A percentile compares a stretch with the other conserved stretches of the same genome.
These are phyloP conservation scores for Willisornis vidua DNA, from an alignment of 2,113 vertebrate genomes.

Conservation along the genomic window DNA sequence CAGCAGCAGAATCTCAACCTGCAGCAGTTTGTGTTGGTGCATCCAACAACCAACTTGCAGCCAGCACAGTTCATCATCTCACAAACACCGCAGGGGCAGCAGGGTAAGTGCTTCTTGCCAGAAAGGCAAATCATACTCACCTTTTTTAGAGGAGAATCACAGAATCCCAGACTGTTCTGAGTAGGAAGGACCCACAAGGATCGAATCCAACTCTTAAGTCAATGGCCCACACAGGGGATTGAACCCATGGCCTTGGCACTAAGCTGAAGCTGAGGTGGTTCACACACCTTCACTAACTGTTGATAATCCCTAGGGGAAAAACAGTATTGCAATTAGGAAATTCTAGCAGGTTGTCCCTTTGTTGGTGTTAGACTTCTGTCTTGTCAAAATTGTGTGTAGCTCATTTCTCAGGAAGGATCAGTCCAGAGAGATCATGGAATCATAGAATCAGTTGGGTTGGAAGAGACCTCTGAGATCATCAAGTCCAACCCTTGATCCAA, in stretches of 20 bases:
- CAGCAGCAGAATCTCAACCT: slow-evolving; percentile 96
- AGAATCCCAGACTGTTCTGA: too few species aligned
- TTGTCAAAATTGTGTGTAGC: background rate
- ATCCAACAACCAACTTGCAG: slow-evolving; percentile 92
- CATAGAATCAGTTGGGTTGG: too few species aligned
- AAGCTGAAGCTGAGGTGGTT: background rate
- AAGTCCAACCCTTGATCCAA: too few species aligned
- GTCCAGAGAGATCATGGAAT: background rate
- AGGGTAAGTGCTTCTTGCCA: slow-evolving; percentile 79
- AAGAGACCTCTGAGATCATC: too few species aligned
- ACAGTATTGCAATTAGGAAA: background rate
- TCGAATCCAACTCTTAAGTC: too few species aligned
- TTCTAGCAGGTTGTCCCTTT: background rate
- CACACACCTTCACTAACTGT: background rate
- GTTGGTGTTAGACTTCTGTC: background rate
- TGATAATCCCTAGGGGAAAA: background rate
- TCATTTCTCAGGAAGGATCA: background rate
- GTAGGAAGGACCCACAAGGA: too few species aligned
- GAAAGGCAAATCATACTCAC: background rate
- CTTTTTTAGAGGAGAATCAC: background rate
- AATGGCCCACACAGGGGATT: too few species aligned
- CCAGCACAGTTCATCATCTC: slow-evolving; percentile 98
- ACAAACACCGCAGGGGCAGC: slow-evolving; percentile 93
- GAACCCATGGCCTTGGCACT: too few species aligned
- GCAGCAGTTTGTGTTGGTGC: slow-evolving; percentile 97